These are phyloP conservation scores for Idaea dimidiata DNA, from an alignment of 2,888 invertebrate genomes.

Conservation along the genomic window DNA sequence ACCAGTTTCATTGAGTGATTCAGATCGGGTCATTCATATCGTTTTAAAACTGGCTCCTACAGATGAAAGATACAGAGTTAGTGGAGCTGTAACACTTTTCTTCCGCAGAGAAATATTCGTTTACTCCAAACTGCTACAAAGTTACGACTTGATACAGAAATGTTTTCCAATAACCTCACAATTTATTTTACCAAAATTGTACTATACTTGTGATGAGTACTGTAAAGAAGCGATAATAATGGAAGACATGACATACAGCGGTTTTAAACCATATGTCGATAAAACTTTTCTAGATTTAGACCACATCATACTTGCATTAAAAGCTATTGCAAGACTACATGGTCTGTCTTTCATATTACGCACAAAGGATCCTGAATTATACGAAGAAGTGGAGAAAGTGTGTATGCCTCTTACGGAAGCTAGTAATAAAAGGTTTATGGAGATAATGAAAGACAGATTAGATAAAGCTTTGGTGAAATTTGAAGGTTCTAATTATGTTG, in stretches of 20 bases:
- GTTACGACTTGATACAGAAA: constrained; percentile 45
- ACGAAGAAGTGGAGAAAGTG: constrained; percentile 39
- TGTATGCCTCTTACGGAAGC: constrained; percentile 56
- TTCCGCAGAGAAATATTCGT: constrained; percentile 64
- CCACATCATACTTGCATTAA: constrained; percentile 52
- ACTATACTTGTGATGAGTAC: constrained; percentile 51
- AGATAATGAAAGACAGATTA: constrained; percentile 59
- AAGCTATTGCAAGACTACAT: constrained; percentile 60
- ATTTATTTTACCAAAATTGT: constrained; percentile 53
- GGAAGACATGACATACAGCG: constrained; percentile 55
- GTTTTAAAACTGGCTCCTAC: constrained; percentile 68
- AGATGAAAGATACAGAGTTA: constrained; percentile 62
- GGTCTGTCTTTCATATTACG: constrained; percentile 60
- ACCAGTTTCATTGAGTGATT: constrained; percentile 50
- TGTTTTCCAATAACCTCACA: constrained; percentile 22
- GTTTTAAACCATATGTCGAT: constrained; percentile 50
- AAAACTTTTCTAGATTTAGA: constrained; percentile 53
- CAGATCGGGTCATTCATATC: constrained; percentile 36
- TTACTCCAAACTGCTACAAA: constrained; percentile 50
- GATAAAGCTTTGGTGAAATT: constrained; percentile 54
- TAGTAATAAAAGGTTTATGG: constrained; percentile 55
- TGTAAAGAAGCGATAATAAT: constrained; percentile 62
- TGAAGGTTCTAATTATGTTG: constrained; percentile 43
- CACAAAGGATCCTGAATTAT: constrained; percentile 37
- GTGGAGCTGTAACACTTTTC: constrained; percentile 62